These are phyloP conservation scores for Rhinolophus ferrumequinum DNA, from an alignment of 2,113 vertebrate species.

Conservation along the genomic window DNA sequence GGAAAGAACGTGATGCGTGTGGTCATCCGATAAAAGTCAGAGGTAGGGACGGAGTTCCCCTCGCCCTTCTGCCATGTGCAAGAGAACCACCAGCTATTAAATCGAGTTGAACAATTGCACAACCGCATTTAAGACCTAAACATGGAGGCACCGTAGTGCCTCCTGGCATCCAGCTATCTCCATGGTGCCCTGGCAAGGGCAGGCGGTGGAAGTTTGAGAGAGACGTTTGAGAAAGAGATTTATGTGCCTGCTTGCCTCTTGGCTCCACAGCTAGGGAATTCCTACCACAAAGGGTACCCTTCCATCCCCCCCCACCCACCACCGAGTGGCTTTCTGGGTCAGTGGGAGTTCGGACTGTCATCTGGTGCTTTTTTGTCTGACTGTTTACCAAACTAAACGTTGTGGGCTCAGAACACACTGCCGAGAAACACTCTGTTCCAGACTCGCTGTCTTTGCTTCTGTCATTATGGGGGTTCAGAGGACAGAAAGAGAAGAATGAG, in stretches of 20 bases:
- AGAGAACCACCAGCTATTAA: not conserved
- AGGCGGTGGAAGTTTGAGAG: rapidly evolving
- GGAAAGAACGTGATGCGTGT: not conserved
- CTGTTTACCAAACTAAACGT: not conserved
- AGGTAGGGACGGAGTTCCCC: not conserved
- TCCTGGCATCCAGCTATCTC: not conserved
- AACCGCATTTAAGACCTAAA: not conserved
- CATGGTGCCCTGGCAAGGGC: not conserved
- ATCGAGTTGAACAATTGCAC: not conserved
- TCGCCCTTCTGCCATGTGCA: rapidly evolving
- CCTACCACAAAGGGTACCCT: not conserved
- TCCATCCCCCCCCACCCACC: no score
- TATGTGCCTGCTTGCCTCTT: not conserved
- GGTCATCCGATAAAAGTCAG: not conserved
- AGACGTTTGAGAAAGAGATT: not conserved
- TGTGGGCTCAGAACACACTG: not conserved
- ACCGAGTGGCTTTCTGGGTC: not conserved
- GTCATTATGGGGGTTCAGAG: rapidly evolving
- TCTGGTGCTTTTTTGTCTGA: not conserved
- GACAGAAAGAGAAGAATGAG: not conserved
- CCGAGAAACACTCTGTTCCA: not conserved
- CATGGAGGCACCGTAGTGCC: rapidly evolving
- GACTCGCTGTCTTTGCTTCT: not conserved
- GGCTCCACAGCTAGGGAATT: not conserved
- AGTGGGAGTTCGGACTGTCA: not conserved